A percentile compares a stretch with the other conserved stretches of the same genome.
These are phyloP conservation scores for Ursus arctos DNA, from an alignment of 2,113 vertebrate genomes.

Conservation along the genomic window DNA sequence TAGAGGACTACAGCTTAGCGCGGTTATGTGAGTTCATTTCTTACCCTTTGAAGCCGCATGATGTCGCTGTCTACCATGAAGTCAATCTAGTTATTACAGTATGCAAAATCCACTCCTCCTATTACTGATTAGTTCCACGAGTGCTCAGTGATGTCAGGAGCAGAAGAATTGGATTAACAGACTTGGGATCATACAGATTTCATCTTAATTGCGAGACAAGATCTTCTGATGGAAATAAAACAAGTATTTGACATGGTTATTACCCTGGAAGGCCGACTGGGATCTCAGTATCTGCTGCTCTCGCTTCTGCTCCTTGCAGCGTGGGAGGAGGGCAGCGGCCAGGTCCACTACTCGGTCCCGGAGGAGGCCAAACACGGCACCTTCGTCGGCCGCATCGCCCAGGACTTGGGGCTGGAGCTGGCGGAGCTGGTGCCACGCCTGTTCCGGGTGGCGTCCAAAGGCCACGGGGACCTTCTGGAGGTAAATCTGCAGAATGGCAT, in stretches of 20 bases:
- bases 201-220: not conserved
- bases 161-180: constrained; percentile 31
- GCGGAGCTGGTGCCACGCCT: too few species aligned
- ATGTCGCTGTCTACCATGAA: constrained; percentile 77
- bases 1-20: not conserved
- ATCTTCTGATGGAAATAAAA: constrained; percentile 26
- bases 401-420: too few species aligned
- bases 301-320: not conserved
- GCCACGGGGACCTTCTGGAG: too few species aligned
- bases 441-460: too few species aligned
- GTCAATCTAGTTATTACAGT: not conserved
- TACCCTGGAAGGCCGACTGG: not conserved
- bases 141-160: constrained; percentile 32
- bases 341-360: not conserved
- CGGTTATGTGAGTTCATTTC: not conserved
- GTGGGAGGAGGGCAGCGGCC: not conserved
- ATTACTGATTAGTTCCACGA: not conserved
- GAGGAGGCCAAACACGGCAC: constrained; percentile 55
- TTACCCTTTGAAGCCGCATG: constrained; percentile 61
- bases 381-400: constrained; percentile 36
- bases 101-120: not conserved
- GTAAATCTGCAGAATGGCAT: too few species aligned
- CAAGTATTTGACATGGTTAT: constrained; percentile 60
- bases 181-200: constrained; percentile 57
- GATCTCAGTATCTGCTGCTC: constrained; percentile 13